These are phyloP conservation scores for Xestia rhomboidea DNA, from an alignment of 2,888 invertebrate species.

Conservation along the genomic window DNA sequence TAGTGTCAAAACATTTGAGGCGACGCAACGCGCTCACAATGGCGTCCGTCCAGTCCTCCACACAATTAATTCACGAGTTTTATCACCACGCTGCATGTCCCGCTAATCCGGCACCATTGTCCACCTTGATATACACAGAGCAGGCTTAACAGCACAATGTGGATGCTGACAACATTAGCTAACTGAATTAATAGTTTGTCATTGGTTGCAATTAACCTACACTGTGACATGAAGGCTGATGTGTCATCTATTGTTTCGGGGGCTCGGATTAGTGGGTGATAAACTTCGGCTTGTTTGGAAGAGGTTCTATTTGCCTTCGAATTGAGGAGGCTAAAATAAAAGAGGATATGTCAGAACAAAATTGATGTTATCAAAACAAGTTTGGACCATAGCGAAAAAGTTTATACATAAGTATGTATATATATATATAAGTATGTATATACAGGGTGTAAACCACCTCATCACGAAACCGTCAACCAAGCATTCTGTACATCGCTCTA, in stretches of 20 bases:
- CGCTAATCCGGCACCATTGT: slow-evolving; percentile 65
- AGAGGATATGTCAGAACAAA: background rate
- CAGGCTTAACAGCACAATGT: slow-evolving; percentile 61
- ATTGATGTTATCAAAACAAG: background rate
- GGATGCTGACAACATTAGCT: slow-evolving; percentile 61
- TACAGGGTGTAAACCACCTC: too few species aligned
- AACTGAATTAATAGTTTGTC: slow-evolving; percentile 68
- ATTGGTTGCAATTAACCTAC: slow-evolving; percentile 64
- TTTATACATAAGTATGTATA: too few species aligned
- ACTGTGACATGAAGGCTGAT: slow-evolving; percentile 50
- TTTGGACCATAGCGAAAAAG: background rate
- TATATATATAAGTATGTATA: too few species aligned
- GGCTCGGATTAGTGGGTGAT: slow-evolving; percentile 15
- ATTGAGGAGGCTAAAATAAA: background rate
- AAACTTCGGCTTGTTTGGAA: slow-evolving; percentile 10
- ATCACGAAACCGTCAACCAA: too few species aligned
- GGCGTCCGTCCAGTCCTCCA: slow-evolving; percentile 43
- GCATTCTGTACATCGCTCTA: too few species aligned
- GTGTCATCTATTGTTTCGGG: slow-evolving; percentile 39
- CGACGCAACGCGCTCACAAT: slow-evolving; percentile 39
- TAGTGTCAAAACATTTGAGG: slow-evolving; percentile 49
- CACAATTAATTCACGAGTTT: slow-evolving; percentile 66
- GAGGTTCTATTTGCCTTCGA: background rate
- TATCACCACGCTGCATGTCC: slow-evolving; percentile 63
- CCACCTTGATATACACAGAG: slow-evolving; percentile 60